Evolutionary conservation across 2,888 invertebrate species (phyloP), one percentile per base, ranked within the genome.

Genomic region (Conus canariensis): DNA sequence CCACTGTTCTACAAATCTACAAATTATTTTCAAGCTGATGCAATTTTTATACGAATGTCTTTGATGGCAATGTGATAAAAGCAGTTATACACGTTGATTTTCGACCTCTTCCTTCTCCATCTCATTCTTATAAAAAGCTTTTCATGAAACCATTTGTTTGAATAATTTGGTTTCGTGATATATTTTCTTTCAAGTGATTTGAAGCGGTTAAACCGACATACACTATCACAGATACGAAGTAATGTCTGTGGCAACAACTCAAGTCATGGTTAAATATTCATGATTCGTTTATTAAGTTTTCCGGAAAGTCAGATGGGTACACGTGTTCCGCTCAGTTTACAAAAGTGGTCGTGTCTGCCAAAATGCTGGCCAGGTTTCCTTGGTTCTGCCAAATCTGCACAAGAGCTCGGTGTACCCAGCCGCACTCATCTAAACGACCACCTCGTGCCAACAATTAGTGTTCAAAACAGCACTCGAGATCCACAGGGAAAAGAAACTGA

Each of bases 341-440:
- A 80, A 45, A 80, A 80, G 80, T 80, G 80, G 80, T 12, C 45
- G 30, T 80, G 80, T 80, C 80, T 80, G 45, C 30, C 6, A 80
- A 80, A 80, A 45, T 10, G 8, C 12, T 6, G 80, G 45, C 80
- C 80, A 30, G 12, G 45, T 30, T 45, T 19, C 70, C 8, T 74
- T 74, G 70, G 14, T 74, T 16, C 70, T 22, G 70, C n/a, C 22
- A 74, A 80, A 30, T 80, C 14, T 14, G 22, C 14, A 45, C 80
- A 80, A 12, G 80, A 12, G 45, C 30, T 80, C 80, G 16, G 12
- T 45, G 45, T 19, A 30, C 30, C 30, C 30, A 14, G 30, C 45
- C 14, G 12, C 30, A 30, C 14, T 30, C 12, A 30, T 45, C 22
- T 45, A 45, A 80, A 30, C 30, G 14, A 80, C 80, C 45, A 19